A percentile compares a stretch with the other conserved stretches of the same genome.
phyloP scores from a whole-genome alignment of 2,113 vertebrate species.

The Phocoena phocoena region DNA sequence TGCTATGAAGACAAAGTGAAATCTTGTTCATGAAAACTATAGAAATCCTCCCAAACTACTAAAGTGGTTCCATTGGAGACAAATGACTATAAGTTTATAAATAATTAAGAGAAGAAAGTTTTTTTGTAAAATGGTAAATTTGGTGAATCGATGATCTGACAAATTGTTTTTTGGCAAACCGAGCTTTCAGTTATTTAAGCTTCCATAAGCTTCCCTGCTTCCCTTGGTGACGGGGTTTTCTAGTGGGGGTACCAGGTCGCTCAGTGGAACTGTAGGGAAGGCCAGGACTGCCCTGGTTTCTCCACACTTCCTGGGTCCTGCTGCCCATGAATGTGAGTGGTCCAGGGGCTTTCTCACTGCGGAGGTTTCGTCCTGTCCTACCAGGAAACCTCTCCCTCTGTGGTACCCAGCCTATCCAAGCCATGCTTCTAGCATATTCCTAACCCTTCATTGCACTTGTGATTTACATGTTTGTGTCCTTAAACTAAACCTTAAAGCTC shows the following conservation, averaged over 20 bases:
- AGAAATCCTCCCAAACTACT: background rate
- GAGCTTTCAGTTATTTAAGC: background rate
- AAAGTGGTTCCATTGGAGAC: background rate
- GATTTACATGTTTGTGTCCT: background rate
- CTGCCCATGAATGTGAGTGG: background rate
- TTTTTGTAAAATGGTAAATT: background rate
- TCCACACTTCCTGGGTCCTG: background rate
- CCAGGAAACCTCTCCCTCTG: accelerated
- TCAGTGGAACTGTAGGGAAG: accelerated
- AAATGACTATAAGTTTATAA: background rate
- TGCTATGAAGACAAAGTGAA: slow-evolving; percentile 14
- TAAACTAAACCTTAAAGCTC: background rate
- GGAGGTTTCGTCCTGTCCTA: background rate
- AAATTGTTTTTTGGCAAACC: background rate
- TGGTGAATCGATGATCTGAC: background rate
- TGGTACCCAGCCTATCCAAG: background rate
- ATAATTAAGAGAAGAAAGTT: background rate
- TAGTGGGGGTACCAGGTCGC: accelerated
- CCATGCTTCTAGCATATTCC: background rate
- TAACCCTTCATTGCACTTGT: background rate
- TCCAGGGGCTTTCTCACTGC: background rate
- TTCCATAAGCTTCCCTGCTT: background rate
- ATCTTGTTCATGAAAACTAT: background rate
- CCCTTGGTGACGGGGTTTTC: background rate
- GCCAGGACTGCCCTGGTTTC: accelerated